phyloP scores from a whole-genome alignment of 53 echinoderm and acorn worm species.

The Henricia sp. region DNA sequence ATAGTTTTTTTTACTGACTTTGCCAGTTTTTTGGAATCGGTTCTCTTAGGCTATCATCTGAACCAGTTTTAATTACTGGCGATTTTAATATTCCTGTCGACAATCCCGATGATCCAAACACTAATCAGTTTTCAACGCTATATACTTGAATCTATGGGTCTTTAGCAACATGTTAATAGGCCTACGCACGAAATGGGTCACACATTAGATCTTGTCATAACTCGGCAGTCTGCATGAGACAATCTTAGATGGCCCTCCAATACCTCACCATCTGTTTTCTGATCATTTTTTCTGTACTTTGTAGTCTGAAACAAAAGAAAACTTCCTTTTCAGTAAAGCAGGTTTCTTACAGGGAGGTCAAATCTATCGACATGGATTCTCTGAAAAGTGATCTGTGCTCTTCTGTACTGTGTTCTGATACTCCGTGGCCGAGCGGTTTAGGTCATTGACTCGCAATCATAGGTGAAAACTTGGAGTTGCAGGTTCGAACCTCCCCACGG shows the following conservation, averaged over 20 bases:
- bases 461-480: too few relatives aligned
- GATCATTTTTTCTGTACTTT: constrained; percentile 19
- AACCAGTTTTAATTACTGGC: neutral
- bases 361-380: constrained; percentile 9
- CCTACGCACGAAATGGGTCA: constrained; percentile 24
- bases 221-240: neutral
- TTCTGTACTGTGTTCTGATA: neutral
- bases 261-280: constrained; percentile 27
- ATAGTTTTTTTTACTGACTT: neutral
- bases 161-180: constrained; percentile 3
- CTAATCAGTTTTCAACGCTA: too few relatives aligned
- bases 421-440: too few relatives aligned
- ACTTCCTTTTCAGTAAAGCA: constrained; percentile 8
- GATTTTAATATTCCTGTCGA: neutral
- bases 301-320: constrained; percentile 24
- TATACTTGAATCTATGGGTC: constrained; percentile 25
- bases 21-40: constrained; percentile 24
- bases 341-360: neutral
- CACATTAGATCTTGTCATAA: constrained; percentile 8
- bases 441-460: too few relatives aligned
- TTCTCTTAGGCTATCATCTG: constrained; percentile 18
- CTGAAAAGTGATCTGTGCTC: constrained; percentile 9
- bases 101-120: neutral
- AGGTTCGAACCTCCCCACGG: too few relatives aligned
- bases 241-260: neutral